Base-by-base conservation (phyloP, 2,113 vertebrate species). In the Haemorhous mexicanus region DNA sequence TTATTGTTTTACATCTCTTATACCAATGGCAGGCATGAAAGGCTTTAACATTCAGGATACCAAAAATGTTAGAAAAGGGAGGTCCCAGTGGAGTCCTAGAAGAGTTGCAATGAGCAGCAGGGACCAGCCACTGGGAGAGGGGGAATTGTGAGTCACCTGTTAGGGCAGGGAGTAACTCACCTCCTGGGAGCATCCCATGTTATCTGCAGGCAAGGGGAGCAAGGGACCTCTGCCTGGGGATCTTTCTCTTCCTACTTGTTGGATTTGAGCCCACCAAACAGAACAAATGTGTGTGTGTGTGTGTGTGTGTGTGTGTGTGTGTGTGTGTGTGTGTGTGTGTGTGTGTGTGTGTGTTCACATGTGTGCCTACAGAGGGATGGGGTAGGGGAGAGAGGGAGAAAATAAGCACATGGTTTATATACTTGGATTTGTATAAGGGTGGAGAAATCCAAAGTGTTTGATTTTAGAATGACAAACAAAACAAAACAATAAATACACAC, bases 1-100 rank as follows among this genome's bases (percentile, higher is more conserved):
- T 91, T 85, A 68, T 59, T 67, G 47, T 94, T 94, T 94, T 64
- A 62, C 58, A 62, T 79, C 67, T 26, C 23, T 85, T 73, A 58
- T 52, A 63, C 47, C 32, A 91, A 52, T 5, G 87, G 37, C 35
- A 94, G 32, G 16, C 35, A 77, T 33, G 22, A 82, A 92, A 87
- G 33, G 4, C 16, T 94, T 68, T 61, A 78, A 28, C 7, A 66
- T 82, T 76, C 59, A 89, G 56, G 37, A 70, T 46, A 53, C 26
- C 20, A 26, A 88, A 94, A 80, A 59, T 7, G 16, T 11, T 75
- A 39, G 37, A 43, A 84, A 14, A 66, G 5, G 22, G 22, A 80
- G 14, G n/a, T 41, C 32, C 24, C 16, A 10, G 9, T 59, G n/a
- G 16, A 85, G 16, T 41, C 49, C 16, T 49, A 46, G 41, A 33